Evolutionary conservation across 2,888 invertebrate genomes (phyloP).

Genomic region (Pegoplata infirma): DNA sequence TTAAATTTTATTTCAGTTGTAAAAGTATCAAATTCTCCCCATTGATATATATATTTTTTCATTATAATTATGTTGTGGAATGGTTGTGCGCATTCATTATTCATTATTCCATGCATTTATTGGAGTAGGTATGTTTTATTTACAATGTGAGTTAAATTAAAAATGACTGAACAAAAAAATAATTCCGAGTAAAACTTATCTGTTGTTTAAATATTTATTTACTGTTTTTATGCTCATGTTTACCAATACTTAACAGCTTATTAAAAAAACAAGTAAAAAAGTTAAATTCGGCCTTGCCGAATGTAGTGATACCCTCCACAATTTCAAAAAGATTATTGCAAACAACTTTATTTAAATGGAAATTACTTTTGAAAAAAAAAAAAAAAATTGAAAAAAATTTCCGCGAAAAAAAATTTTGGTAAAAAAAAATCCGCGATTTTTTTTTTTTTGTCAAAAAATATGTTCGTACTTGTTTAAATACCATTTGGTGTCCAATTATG

Average conservation of each 20-base stretch:
- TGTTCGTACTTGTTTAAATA: too few species aligned
- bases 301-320: too few species aligned
- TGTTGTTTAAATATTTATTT: slow-evolving; percentile 32
- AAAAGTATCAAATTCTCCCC: slow-evolving; percentile 20
- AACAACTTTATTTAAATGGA: too few species aligned
- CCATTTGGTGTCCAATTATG: too few species aligned
- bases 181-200: slow-evolving; percentile 12
- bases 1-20: not conserved
- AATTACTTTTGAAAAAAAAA: too few species aligned
- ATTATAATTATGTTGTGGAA: slow-evolving; percentile 33
- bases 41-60: not conserved
- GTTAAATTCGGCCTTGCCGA: too few species aligned
- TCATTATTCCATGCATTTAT: slow-evolving; percentile 35
- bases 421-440: too few species aligned
- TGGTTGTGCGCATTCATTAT: slow-evolving; percentile 32
- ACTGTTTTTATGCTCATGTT: slow-evolving; percentile 22
- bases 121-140: too few species aligned
- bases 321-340: too few species aligned
- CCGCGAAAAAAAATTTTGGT: too few species aligned
- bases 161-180: not conserved
- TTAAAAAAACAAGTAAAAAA: slow-evolving; percentile 26
- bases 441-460: too few species aligned
- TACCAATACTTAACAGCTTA: slow-evolving; percentile 44
- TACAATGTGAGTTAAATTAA: slow-evolving; percentile 32
- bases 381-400: too few species aligned